phyloP scores from a whole-genome alignment of 1,140 invertebrate genomes.

The Portunus trituberculatus region DNA sequence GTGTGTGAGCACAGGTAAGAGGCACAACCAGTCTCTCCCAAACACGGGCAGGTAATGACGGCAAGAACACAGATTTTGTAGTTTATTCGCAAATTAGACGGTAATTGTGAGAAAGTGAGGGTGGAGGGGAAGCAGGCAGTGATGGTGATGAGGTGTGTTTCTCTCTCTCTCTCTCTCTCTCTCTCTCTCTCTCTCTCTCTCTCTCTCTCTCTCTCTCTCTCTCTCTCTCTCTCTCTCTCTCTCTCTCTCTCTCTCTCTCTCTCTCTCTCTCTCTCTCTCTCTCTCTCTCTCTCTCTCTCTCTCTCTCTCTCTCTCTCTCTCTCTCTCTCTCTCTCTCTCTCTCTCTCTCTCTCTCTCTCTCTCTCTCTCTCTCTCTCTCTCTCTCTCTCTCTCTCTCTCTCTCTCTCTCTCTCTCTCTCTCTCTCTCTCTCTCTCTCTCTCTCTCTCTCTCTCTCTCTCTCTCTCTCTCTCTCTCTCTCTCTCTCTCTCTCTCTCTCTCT shows the following conservation, averaged over 20 bases:
- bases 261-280: conserved; percentile 14
- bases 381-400: not conserved
- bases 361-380: not conserved
- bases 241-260: not conserved
- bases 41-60: too few relatives aligned
- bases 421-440: not conserved
- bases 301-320: conserved; percentile 51
- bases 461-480: not conserved
- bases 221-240: conserved; percentile 21
- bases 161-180: conserved; percentile 8
- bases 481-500: not conserved
- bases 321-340: conserved; percentile 46
- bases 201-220: conserved; percentile 35
- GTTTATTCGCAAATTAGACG: too few relatives aligned
- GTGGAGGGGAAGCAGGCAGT: too few relatives aligned
- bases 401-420: not conserved
- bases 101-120: too few relatives aligned
- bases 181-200: not conserved
- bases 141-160: not conserved
- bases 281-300: not conserved
- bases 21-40: too few relatives aligned
- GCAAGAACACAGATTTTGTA: too few relatives aligned
- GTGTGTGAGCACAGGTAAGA: not conserved
- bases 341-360: conserved; percentile 9
- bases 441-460: not conserved